phyloP scores from a whole-genome alignment of 2,888 invertebrate species.

The Meiosimyza decipiens region DNA sequence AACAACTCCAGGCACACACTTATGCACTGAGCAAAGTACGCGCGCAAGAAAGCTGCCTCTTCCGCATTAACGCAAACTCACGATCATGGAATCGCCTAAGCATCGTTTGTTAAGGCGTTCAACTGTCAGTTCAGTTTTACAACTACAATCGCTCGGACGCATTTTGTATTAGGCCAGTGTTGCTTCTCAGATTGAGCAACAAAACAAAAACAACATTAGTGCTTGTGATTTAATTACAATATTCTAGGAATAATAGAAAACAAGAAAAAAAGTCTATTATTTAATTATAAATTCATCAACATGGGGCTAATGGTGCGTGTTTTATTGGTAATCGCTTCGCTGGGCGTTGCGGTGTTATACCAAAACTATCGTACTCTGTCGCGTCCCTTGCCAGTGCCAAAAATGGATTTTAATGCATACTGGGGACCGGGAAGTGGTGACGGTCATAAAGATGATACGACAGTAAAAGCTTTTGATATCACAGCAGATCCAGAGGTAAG shows the following conservation, averaged over 20 bases:
- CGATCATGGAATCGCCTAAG: too few species aligned
- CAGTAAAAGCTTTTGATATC: slow-evolving; percentile 57
- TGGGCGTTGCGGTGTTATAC: slow-evolving; percentile 54
- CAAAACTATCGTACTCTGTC: slow-evolving; percentile 58
- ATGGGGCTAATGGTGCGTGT: slow-evolving; percentile 51
- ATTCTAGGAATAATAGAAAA: background rate
- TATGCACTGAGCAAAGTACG: too few species aligned
- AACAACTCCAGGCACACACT: too few species aligned
- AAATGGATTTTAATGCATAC: slow-evolving; percentile 58
- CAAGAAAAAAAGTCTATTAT: background rate
- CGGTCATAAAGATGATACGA: slow-evolving; percentile 58
- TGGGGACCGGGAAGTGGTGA: slow-evolving; percentile 61
- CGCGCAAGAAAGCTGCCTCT: too few species aligned
- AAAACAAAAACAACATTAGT: background rate
- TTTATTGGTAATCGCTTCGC: slow-evolving; percentile 50
- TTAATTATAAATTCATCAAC: background rate
- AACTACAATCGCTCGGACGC: background rate
- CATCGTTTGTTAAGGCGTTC: background rate
- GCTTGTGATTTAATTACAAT: background rate
- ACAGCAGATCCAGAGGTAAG: slow-evolving; percentile 55
- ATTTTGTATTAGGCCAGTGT: background rate
- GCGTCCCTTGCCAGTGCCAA: slow-evolving; percentile 56
- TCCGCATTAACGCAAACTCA: too few species aligned
- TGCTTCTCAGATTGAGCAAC: background rate
- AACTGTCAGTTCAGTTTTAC: slow-evolving; percentile 6